phyloP scores from a whole-genome alignment of 1,140 invertebrate genomes.

The Venturia canescens region DNA sequence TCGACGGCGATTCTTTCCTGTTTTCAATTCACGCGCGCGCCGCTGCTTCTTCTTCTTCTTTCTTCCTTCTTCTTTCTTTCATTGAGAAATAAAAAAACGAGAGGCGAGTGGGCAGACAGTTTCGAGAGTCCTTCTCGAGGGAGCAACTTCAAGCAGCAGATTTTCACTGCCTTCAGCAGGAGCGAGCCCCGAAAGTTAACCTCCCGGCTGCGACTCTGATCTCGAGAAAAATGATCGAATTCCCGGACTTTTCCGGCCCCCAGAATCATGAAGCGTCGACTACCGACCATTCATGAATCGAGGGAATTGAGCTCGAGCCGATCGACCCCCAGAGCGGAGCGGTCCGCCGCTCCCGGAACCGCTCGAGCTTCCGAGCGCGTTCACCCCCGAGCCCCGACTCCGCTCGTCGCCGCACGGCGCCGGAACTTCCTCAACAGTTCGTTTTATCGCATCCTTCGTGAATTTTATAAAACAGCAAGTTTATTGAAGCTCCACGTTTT shows the following conservation, averaged over 20 bases:
- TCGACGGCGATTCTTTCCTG: neutral
- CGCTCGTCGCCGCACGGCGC: neutral
- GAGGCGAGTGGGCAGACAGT: constrained; percentile 24
- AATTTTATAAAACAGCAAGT: constrained; percentile 28
- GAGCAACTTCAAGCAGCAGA: constrained; percentile 10
- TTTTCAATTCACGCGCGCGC: neutral
- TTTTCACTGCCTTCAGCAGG: no score
- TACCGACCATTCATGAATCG: neutral
- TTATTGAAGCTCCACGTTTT: neutral
- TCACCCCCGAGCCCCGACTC: neutral
- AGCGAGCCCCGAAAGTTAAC: no score
- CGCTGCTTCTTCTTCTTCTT: no score
- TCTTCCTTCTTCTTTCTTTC: no score
- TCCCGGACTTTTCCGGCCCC: neutral
- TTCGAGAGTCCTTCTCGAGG: neutral
- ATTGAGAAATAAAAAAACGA: neutral
- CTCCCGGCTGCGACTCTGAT: no score
- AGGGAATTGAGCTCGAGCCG: neutral
- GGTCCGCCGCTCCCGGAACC: neutral
- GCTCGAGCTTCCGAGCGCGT: neutral
- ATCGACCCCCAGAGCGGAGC: neutral
- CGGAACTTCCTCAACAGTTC: neutral
- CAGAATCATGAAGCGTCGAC: neutral
- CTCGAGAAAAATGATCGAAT: constrained; percentile 8
- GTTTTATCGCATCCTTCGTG: constrained; percentile 13